Base-by-base conservation (phyloP, 2,797 vertebrate genomes). In the Onychomys leucogaster region DNA sequence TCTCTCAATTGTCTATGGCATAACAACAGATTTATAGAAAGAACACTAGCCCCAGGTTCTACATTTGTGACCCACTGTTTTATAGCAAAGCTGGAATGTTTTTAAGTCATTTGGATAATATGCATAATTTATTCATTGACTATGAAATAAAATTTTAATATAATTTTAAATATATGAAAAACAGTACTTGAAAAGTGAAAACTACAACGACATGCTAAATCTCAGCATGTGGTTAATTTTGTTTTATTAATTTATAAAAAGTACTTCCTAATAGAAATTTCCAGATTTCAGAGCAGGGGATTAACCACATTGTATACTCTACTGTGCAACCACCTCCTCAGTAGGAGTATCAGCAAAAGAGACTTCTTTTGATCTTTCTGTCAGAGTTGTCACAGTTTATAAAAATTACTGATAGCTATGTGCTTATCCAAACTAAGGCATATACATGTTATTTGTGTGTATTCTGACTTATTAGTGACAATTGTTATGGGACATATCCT, bases 1-100 rank as follows among this genome's bases (percentile, higher is more conserved):
- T 96, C 89, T 84, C 52, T 67, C 29, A 71, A 25, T 93, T 94
- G 10, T 94, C 10, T 13, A 9, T 95, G n/a, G 14, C 90, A 86
- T 57, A 57, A 29, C 76, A 88, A 86, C 41, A 97, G n/a, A 73
- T 63, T 95, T 93, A 4, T 4, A 67, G 5, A 6, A 5, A 84
- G 6, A 76, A 9, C 21, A 76, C 37, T 91, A 80, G 78, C 49
- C 25, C 8, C 46, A 41, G 17, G 16, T 77, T 67, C 55, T 19
- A 75, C 17, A 82, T 61, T 92, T 90, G 55, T 14, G 2, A 94
- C 34, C 14, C 17, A 41, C 11, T 52, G 0, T 78, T 95, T 29
- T 59, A 29, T 43, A 81, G 21, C 46, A 34, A n/a, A 95, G 19
- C 71, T 89, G 34, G 29, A 90, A 76, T 85, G 49, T 83, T 96